Conservation (phyloP, 2,797 vertebrate species). For the Oceanodroma leucorhoa region DNA sequence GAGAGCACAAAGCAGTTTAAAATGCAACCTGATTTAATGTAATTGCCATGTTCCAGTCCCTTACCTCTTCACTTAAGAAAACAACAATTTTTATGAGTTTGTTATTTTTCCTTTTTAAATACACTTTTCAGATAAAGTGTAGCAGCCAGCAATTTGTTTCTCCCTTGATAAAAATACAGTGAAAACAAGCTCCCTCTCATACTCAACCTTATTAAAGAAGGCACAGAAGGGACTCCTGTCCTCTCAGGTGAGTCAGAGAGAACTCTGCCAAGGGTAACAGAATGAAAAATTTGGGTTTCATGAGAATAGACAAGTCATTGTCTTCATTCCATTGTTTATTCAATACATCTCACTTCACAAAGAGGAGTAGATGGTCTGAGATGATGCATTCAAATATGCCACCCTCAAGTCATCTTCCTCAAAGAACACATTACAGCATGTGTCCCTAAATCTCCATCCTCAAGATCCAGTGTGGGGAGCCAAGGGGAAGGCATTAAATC, state of each 20-base stretch:
- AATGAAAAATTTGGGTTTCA: not conserved
- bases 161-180: not conserved
- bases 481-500: not conserved
- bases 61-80: constrained; percentile 53
- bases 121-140: not conserved
- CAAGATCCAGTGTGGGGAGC: not conserved
- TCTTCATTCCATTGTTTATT: constrained; percentile 6
- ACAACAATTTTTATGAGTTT: constrained; percentile 48
- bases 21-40: constrained; percentile 53
- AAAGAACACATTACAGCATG: not conserved
- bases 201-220: not conserved
- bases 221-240: not conserved
- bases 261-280: not conserved
- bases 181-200: not conserved
- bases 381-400: not conserved
- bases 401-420: not conserved
- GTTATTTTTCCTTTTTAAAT: constrained; percentile 41
- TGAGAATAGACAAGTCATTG: not conserved
- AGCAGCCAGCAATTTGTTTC: constrained; percentile 2
- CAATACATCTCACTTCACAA: not conserved
- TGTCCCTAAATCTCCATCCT: not conserved
- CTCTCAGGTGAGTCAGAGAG: constrained; percentile 8
- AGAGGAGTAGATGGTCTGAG: not conserved
- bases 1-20: constrained; percentile 38
- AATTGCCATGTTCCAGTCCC: constrained; percentile 42